phyloP scores from a whole-genome alignment of 1,140 invertebrate genomes.

The Zaprionus tsacasi region DNA sequence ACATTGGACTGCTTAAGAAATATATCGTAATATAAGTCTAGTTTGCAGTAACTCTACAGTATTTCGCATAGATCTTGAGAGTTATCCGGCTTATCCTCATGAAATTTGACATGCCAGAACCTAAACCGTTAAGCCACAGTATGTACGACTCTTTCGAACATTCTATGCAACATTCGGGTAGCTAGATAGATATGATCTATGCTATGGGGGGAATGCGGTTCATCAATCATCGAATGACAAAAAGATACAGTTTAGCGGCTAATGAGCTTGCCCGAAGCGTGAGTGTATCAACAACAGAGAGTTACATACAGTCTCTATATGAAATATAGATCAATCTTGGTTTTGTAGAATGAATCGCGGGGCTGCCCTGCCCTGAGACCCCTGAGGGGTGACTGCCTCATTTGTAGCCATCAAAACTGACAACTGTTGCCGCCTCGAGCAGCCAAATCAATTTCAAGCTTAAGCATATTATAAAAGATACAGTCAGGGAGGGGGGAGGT shows the following conservation, averaged over 20 bases:
- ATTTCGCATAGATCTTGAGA: no score
- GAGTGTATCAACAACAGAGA: conserved; percentile 20
- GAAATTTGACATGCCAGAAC: no score
- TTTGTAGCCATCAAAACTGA: conserved; percentile 45
- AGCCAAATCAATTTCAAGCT: conserved; percentile 44
- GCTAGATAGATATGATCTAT: conserved; percentile 25
- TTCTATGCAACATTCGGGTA: neutral
- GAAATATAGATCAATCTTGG: conserved; percentile 50
- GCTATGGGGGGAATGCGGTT: conserved; percentile 25
- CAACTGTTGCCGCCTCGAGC: conserved; percentile 39
- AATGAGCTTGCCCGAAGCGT: conserved; percentile 30
- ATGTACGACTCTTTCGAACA: neutral
- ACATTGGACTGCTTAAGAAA: neutral
- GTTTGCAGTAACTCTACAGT: neutral
- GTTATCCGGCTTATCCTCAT: no score
- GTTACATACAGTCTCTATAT: neutral
- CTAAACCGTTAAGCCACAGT: no score
- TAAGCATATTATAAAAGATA: conserved; percentile 23
- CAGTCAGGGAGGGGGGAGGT: neutral
- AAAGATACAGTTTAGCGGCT: conserved; percentile 38
- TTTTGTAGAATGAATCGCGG: conserved; percentile 14
- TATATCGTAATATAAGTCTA: neutral
- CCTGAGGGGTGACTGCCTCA: conserved; percentile 16
- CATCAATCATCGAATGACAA: conserved; percentile 49
- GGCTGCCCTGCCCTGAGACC: neutral